Evolutionary conservation across 2,113 vertebrate species (phyloP).

Genomic region (Erythrocercus mccallii): DNA sequence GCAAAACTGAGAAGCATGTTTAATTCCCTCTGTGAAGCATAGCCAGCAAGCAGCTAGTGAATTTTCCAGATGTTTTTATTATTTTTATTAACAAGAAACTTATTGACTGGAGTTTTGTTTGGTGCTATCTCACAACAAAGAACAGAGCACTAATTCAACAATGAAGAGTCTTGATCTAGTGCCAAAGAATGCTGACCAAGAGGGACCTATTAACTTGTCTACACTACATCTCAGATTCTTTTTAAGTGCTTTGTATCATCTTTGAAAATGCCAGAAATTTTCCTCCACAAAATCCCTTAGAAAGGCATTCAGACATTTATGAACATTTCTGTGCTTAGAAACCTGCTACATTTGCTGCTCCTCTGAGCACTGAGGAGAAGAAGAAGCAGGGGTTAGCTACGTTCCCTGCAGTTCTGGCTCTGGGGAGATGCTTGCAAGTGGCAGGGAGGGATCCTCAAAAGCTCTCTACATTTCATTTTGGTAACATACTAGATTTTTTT

Average conservation of each 20-base stretch:
- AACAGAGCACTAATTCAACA: background rate
- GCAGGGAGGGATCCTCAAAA: background rate
- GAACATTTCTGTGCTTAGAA: background rate
- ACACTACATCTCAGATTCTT: background rate
- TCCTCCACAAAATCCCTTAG: background rate
- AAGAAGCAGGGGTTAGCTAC: background rate
- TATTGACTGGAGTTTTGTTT: background rate
- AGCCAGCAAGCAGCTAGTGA: background rate
- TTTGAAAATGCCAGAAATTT: background rate
- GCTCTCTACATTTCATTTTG: background rate
- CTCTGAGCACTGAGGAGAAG: background rate
- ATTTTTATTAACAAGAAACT: background rate
- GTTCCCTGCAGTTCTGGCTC: background rate
- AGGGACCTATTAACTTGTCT: background rate
- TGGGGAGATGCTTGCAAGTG: background rate
- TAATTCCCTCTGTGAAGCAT: background rate
- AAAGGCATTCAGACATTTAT: background rate
- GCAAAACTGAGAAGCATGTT: background rate
- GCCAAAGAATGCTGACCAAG: background rate
- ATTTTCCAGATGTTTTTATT: slow-evolving; percentile 14
- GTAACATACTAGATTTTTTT: background rate
- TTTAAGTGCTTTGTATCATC: background rate
- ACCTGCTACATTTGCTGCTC: background rate
- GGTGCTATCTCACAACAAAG: background rate
- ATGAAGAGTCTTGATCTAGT: background rate